These are phyloP conservation scores for Lepidochrysops patricia DNA, from an alignment of 2,888 invertebrate species.

Conservation along the genomic window DNA sequence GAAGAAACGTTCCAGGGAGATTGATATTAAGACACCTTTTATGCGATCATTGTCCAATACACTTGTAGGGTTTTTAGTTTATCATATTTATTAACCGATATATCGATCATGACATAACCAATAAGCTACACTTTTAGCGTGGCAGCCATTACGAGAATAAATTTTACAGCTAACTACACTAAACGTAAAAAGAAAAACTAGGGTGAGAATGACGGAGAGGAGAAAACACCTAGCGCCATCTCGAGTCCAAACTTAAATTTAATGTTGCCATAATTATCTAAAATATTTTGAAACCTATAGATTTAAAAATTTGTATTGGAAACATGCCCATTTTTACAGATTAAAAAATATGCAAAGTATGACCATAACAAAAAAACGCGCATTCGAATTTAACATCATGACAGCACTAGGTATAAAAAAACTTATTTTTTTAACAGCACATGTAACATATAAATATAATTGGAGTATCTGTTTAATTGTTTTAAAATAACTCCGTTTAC, in stretches of 20 bases:
- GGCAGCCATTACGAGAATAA: conserved; percentile 71
- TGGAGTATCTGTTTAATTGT: too few species aligned
- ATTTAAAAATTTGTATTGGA: conserved; percentile 16
- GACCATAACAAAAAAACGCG: too few species aligned
- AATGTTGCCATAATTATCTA: conserved; percentile 30
- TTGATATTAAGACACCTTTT: conserved; percentile 53
- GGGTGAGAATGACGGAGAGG: conserved; percentile 57
- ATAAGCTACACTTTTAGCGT: conserved; percentile 64
- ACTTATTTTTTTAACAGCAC: too few species aligned
- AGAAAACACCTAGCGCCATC: conserved; percentile 56
- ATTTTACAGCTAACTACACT: conserved; percentile 56
- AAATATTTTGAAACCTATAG: conserved; percentile 18
- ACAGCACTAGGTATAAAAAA: too few species aligned
- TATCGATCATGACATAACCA: conserved; percentile 66
- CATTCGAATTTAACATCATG: too few species aligned
- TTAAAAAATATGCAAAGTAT: neutral
- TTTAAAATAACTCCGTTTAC: too few species aligned
- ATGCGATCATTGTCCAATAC: conserved; percentile 55
- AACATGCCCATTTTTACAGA: conserved; percentile 20
- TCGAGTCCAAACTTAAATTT: conserved; percentile 34
- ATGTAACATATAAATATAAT: too few species aligned
- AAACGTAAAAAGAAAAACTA: conserved; percentile 65
- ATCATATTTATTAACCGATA: conserved; percentile 42
- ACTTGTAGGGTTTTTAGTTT: conserved; percentile 53
- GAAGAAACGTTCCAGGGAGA: conserved; percentile 65